Conservation (phyloP, 2,113 vertebrate species). For the Grammatotria lemairii region DNA sequence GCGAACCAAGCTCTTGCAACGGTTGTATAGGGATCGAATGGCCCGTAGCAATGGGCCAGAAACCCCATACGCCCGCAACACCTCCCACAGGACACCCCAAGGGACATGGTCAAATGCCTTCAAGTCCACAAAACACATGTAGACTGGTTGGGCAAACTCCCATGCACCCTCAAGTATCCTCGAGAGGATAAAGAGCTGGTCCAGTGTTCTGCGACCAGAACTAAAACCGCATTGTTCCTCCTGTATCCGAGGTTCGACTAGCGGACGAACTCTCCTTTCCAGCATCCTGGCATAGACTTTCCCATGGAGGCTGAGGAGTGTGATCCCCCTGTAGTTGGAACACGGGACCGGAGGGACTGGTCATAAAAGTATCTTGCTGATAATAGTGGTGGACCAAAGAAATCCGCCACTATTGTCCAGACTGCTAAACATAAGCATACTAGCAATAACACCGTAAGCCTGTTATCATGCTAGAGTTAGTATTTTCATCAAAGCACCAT, state of each 20-base stretch:
- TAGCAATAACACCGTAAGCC: not conserved
- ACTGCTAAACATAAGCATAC: not conserved
- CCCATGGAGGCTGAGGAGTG: not conserved
- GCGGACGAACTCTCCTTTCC: accelerated
- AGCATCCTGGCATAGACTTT: not conserved
- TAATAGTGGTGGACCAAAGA: not conserved
- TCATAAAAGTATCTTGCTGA: not conserved
- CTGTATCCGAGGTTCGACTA: not conserved
- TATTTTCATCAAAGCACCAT: not conserved
- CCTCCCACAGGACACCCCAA: no score
- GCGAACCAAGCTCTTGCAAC: no score
- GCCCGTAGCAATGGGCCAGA: no score
- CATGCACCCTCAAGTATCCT: not conserved
- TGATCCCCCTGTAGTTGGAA: not conserved
- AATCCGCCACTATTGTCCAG: not conserved
- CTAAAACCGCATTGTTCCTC: accelerated
- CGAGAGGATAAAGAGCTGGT: accelerated
- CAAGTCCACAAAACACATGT: not conserved
- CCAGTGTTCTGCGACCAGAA: not conserved
- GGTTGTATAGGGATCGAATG: no score
- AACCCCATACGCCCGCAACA: accelerated
- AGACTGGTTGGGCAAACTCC: not conserved
- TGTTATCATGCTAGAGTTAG: not conserved
- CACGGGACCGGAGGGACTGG: not conserved
- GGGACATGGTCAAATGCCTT: no score